Evolutionary conservation across 2,888 invertebrate species (phyloP).

Genomic region (Acleris cristana): DNA sequence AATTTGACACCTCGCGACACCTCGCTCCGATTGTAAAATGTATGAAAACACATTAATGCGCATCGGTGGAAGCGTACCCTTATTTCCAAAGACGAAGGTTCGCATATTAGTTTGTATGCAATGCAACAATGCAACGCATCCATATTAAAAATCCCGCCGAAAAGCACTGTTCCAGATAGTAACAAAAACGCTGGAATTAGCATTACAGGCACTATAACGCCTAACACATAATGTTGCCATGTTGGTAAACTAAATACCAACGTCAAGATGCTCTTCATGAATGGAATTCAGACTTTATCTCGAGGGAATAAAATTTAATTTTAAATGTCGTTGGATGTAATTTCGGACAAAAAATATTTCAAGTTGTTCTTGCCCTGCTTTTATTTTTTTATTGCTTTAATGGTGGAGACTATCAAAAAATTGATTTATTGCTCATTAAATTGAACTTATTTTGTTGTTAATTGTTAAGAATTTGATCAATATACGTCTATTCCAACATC

Average conservation of each 20-base stretch:
- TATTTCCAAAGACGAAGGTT: no score
- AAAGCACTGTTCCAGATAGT: slow-evolving; percentile 12
- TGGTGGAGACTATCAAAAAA: slow-evolving; percentile 34
- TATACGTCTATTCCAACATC: slow-evolving; percentile 7
- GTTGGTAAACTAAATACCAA: slow-evolving; percentile 7
- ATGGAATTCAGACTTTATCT: neutral
- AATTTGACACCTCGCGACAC: no score
- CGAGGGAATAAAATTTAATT: fast-evolving
- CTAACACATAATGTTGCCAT: slow-evolving; percentile 23
- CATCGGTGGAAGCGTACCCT: no score
- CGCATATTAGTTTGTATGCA: no score
- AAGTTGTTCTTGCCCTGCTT: slow-evolving; percentile 33
- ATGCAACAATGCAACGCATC: no score
- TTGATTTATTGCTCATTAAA: slow-evolving; percentile 34
- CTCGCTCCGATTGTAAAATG: no score
- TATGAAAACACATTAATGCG: no score
- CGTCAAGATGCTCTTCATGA: neutral
- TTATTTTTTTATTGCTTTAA: slow-evolving; percentile 36
- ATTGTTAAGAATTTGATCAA: slow-evolving; percentile 1
- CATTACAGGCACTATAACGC: neutral
- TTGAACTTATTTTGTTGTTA: slow-evolving; percentile 10
- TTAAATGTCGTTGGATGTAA: neutral
- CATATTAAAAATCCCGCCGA: slow-evolving; percentile 7
- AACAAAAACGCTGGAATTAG: slow-evolving; percentile 5
- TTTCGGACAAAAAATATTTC: slow-evolving; percentile 27